A percentile compares a stretch with the other conserved stretches of the same genome.
phyloP scores from a whole-genome alignment of 2,888 invertebrate genomes.

The Amphipyra tragopoginis region DNA sequence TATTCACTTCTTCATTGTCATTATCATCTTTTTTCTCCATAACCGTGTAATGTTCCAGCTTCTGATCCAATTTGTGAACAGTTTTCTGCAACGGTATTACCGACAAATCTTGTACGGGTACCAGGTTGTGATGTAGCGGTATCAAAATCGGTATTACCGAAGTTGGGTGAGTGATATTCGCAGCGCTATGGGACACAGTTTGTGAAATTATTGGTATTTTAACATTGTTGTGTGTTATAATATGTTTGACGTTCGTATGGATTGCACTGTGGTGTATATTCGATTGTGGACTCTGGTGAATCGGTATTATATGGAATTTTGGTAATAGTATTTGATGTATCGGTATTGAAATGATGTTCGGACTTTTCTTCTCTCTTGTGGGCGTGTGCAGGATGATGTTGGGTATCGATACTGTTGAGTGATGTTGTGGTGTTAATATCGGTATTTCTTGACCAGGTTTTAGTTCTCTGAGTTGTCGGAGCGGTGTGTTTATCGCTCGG shows the following conservation, averaged over 20 bases:
- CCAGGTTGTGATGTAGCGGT: conserved; percentile 72
- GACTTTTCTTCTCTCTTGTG: conserved; percentile 66
- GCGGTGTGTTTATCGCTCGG: conserved; percentile 59
- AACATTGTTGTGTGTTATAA: conserved; percentile 64
- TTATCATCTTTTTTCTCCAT: conserved; percentile 67
- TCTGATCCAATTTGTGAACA: conserved; percentile 59
- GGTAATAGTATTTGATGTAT: conserved; percentile 63
- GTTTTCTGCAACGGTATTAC: conserved; percentile 80
- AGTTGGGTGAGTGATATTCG: conserved; percentile 70
- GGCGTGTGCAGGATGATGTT: conserved; percentile 37
- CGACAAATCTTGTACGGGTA: conserved; percentile 78
- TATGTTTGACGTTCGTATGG: conserved; percentile 64
- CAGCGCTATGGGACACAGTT: conserved; percentile 64
- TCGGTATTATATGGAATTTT: conserved; percentile 75
- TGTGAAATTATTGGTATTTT: conserved; percentile 70
- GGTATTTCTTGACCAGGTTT: conserved; percentile 42
- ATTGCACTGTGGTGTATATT: conserved; percentile 70
- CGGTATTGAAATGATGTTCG: conserved; percentile 69
- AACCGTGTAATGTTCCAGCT: conserved; percentile 63
- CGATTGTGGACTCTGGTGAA: conserved; percentile 59
- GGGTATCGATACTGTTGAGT: conserved; percentile 15
- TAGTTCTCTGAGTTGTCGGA: conserved; percentile 48
- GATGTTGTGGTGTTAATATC: conserved; percentile 48
- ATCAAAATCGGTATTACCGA: conserved; percentile 67
- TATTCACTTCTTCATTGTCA: conserved; percentile 70